phyloP scores from a whole-genome alignment of 1,140 invertebrate species.

The Chrysopa pallens region DNA sequence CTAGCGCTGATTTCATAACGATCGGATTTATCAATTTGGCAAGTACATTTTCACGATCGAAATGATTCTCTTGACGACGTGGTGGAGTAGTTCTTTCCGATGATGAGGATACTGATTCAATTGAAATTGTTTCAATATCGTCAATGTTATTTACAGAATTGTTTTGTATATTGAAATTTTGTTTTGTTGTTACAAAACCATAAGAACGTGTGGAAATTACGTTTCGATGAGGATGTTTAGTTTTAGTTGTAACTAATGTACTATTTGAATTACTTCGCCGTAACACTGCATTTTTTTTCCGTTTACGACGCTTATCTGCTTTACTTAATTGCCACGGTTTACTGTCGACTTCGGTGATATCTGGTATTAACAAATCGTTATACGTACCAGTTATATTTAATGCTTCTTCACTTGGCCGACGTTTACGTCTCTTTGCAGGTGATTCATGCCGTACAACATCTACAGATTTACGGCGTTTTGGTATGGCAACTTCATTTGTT shows the following conservation, averaged over 20 bases:
- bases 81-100: background rate
- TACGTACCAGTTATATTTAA: slow-evolving; percentile 44
- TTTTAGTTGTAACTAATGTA: slow-evolving; percentile 2
- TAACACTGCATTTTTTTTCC: slow-evolving; percentile 7
- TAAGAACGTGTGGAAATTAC: slow-evolving; percentile 8
- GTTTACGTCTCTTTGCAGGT: slow-evolving; percentile 26
- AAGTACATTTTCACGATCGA: background rate
- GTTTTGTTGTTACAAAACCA: background rate
- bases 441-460: slow-evolving; percentile 31
- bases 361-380: slow-evolving; percentile 27
- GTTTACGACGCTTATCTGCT: background rate
- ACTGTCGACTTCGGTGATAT: slow-evolving; percentile 17
- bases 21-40: slow-evolving; percentile 18
- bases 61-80: background rate
- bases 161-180: background rate
- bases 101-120: background rate
- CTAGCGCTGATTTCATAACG: slow-evolving; percentile 41
- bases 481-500: slow-evolving; percentile 1
- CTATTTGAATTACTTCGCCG: background rate
- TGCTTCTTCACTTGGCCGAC: slow-evolving; percentile 61
- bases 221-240: slow-evolving; percentile 4
- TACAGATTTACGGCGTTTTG: slow-evolving; percentile 33
- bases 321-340: slow-evolving; percentile 1
- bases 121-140: background rate
- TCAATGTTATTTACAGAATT: background rate